phyloP scores from a whole-genome alignment of 2,888 invertebrate species.

The Mermis nigrescens region DNA sequence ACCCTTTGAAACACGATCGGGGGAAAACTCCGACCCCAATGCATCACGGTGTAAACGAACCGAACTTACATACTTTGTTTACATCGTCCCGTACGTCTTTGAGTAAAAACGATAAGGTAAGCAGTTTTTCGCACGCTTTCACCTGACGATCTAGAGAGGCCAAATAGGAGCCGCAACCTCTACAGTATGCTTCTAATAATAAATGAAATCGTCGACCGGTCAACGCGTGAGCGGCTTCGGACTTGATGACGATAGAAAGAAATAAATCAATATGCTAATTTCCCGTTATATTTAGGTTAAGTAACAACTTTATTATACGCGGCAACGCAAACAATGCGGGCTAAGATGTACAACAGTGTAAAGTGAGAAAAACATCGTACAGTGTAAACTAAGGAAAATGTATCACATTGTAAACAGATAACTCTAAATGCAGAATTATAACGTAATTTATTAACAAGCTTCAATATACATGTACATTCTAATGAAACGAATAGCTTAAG shows the following conservation, averaged over 20 bases:
- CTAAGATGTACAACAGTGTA: no score
- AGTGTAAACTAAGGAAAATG: slow-evolving; percentile 44
- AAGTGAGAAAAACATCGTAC: no score
- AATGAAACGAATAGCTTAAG: slow-evolving; percentile 38
- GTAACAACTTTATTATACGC: no score
- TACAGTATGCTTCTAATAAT: slow-evolving; percentile 43
- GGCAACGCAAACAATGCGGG: no score
- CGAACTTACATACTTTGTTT: slow-evolving; percentile 33
- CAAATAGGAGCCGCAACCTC: slow-evolving; percentile 42
- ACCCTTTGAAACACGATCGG: no score
- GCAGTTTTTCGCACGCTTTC: slow-evolving; percentile 42
- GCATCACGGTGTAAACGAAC: no score
- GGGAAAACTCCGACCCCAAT: no score
- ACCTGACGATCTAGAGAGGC: slow-evolving; percentile 40
- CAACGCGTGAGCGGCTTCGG: neutral
- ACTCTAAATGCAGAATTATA: slow-evolving; percentile 40
- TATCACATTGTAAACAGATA: slow-evolving; percentile 41
- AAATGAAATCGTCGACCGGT: slow-evolving; percentile 35
- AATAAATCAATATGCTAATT: no score
- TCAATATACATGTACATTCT: slow-evolving; percentile 42
- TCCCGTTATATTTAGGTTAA: no score
- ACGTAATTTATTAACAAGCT: slow-evolving; percentile 40
- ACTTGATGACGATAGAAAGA: slow-evolving; percentile 8
- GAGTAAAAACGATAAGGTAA: slow-evolving; percentile 28
- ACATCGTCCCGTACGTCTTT: slow-evolving; percentile 35